Base-by-base conservation (phyloP, 92 coral and sea anemone genomes). In the Parazoanthus darwini region DNA sequence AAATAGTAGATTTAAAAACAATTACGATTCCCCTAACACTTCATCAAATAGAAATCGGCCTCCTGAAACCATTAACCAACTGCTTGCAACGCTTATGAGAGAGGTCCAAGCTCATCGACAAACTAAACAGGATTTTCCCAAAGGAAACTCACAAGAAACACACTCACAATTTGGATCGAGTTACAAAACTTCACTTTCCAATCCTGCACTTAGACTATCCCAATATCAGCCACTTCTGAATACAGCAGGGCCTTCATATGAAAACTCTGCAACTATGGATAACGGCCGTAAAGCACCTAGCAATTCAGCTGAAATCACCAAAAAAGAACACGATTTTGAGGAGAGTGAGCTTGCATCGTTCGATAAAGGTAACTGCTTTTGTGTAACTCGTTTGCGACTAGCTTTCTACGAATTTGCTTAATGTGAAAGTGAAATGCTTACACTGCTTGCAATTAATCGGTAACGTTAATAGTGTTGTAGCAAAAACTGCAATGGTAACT, bases 121-220 rank as follows among this genome's bases (percentile, higher is more conserved):
- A 84, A 84, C 87, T 6, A 33, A 70, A 51, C 78, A 84, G 46
- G 87, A 84, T 51, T 84, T 70, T 48, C 79, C 87, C 3, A 35
- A 70, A 0, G 68, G 46, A 23, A 16, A 33, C 33, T 48, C 26
- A 56, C 87, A 48, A 8, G 44, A 79, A 2, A 0, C 79, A 18
- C 44, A 48, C 42, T 35, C 8, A 35, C 79, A 44, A 65, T 16
- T 84, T 13, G 56, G 43, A 23, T 42, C 78, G 15, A 82, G 39
- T 48, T 71, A 18, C 56, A 42, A 71, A 48, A 70, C 25, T 9
- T 9, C 79, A 43, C 59, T 66, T 23, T 4, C 38, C 25, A 0
- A 29, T 42, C 78, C 78, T 9, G 43, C 4, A 8, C 15, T 37
- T 22, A 25, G 43, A 29, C 43, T 26, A 18, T 14, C 87, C 46